Evolutionary conservation across 2,797 vertebrate species (phyloP).

Genomic region (Hephaestus fuliginosus): DNA sequence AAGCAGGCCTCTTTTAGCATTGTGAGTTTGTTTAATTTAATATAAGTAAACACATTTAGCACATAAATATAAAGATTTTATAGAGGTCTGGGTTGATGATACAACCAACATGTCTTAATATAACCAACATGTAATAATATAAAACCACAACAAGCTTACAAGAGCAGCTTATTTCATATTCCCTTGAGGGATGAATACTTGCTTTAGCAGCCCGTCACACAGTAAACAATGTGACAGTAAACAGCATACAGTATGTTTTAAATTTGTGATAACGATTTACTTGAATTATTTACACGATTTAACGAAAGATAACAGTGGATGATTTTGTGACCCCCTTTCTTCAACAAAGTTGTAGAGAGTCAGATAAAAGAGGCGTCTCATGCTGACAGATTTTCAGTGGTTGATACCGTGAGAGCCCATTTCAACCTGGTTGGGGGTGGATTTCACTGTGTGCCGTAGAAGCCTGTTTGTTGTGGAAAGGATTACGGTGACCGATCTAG

Average conservation of each 20-base stretch:
- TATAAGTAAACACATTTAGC: too few species aligned
- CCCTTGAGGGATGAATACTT: slow-evolving; percentile 59
- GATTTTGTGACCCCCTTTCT: neutral
- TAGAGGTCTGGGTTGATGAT: too few species aligned
- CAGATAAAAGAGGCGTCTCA: slow-evolving; percentile 17
- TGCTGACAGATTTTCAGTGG: slow-evolving; percentile 55
- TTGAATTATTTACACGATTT: too few species aligned
- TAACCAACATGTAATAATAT: neutral
- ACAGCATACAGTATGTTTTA: neutral
- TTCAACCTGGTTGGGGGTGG: slow-evolving; percentile 62
- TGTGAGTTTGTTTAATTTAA: too few species aligned
- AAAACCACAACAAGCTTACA: slow-evolving; percentile 25
- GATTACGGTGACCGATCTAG: slow-evolving; percentile 84
- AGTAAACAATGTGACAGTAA: slow-evolving; percentile 35
- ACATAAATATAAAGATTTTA: too few species aligned
- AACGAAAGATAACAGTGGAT: slow-evolving; percentile 1
- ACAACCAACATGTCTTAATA: too few species aligned
- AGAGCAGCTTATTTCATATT: slow-evolving; percentile 56
- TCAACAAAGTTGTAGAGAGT: slow-evolving; percentile 30
- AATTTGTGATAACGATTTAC: slow-evolving; percentile 1
- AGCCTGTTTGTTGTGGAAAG: slow-evolving; percentile 74
- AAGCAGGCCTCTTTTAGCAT: too few species aligned
- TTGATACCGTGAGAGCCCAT: slow-evolving; percentile 36
- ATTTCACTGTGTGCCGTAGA: slow-evolving; percentile 66
- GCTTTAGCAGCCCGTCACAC: slow-evolving; percentile 45